Conservation (phyloP, 2,888 invertebrate species). For the Drosophila nigricruria region DNA sequence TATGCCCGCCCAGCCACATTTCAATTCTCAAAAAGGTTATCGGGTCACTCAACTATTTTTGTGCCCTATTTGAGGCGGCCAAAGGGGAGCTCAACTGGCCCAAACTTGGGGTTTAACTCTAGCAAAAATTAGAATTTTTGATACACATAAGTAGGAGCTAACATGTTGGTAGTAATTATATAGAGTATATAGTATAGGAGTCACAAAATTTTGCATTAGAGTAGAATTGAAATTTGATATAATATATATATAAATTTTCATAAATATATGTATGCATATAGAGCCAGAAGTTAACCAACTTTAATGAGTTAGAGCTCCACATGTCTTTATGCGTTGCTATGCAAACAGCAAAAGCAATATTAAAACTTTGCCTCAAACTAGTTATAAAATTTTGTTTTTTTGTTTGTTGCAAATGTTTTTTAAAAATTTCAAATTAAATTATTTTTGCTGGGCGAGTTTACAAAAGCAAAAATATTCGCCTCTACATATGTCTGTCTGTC, state of each 20-base stretch:
- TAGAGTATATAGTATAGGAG: background rate
- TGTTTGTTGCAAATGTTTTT: background rate
- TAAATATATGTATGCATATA: too few species aligned
- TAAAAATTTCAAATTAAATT: background rate
- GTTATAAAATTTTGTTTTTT: background rate
- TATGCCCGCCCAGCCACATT: background rate
- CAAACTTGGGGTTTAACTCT: conserved; percentile 5
- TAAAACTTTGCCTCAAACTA: background rate
- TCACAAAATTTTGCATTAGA: too few species aligned
- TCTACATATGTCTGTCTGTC: background rate
- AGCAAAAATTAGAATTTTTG: background rate
- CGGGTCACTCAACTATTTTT: conserved; percentile 56
- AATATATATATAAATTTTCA: background rate
- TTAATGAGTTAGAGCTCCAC: background rate
- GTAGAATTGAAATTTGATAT: background rate
- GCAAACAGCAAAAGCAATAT: background rate
- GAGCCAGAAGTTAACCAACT: background rate
- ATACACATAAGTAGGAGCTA: background rate
- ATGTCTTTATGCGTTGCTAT: background rate
- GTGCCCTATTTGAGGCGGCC: conserved; percentile 56
- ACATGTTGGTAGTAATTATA: background rate
- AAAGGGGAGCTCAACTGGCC: conserved; percentile 8
- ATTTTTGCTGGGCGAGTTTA: background rate
- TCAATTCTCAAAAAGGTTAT: conserved; percentile 33
- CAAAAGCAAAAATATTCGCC: background rate